phyloP scores from a whole-genome alignment of 2,797 vertebrate species.

The Miichthys miiuy region DNA sequence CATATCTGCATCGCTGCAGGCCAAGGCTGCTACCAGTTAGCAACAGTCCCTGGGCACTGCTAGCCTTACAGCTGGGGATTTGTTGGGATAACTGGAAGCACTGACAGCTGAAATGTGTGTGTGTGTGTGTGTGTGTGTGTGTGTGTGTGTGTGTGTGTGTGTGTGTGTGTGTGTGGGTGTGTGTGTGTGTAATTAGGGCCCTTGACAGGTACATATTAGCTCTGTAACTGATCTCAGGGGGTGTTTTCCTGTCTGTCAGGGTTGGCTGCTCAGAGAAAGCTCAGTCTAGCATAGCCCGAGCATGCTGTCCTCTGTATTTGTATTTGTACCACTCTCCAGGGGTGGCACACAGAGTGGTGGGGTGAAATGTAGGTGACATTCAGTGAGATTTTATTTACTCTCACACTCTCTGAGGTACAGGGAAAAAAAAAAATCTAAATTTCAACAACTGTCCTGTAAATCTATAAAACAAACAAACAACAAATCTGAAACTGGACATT shows the following conservation, averaged over 20 bases:
- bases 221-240: constrained; percentile 83
- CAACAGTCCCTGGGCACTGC: constrained; percentile 35
- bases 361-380: neutral
- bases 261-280: constrained; percentile 66
- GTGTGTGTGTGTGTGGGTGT: constrained; percentile 41
- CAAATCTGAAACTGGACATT: neutral
- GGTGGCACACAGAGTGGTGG: neutral
- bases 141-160: constrained; percentile 42
- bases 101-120: constrained; percentile 64
- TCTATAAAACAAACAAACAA: neutral
- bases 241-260: constrained; percentile 81
- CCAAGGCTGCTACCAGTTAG: constrained; percentile 55
- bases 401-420: neutral
- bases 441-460: neutral
- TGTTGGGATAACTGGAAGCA: constrained; percentile 59
- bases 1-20: constrained; percentile 25
- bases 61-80: constrained; percentile 57
- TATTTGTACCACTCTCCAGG: neutral
- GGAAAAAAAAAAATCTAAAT: neutral
- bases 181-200: constrained; percentile 63
- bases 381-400: neutral
- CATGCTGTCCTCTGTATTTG: constrained; percentile 27
- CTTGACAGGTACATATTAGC: constrained; percentile 83
- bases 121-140: constrained; percentile 44
- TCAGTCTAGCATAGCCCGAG: constrained; percentile 48